Conservation (phyloP, 2,888 invertebrate genomes). For the Crepidodera aurea region DNA sequence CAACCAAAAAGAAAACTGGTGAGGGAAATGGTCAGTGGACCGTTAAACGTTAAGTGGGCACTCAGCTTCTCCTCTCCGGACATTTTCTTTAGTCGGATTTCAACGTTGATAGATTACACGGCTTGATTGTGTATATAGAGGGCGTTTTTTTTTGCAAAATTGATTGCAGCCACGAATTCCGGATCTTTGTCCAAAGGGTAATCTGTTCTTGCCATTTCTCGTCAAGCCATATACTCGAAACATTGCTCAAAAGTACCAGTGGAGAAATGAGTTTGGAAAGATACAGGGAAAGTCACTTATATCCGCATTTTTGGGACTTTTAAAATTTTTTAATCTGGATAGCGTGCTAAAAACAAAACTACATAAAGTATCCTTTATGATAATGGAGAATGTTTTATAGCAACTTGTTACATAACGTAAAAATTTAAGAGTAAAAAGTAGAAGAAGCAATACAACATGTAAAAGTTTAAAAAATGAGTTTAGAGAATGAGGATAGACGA, state of each 20-base stretch:
- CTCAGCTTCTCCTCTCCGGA: conserved; percentile 25
- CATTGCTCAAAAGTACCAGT: conserved; percentile 4
- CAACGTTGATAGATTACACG: conserved; percentile 40
- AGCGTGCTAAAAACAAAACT: no score
- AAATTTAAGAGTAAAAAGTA: no score
- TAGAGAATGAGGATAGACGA: no score
- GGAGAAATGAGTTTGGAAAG: neutral
- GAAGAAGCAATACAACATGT: no score
- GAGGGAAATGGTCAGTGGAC: conserved; percentile 11
- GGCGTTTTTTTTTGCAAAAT: conserved; percentile 34
- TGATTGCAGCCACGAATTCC: conserved; percentile 30
- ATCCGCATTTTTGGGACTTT: no score
- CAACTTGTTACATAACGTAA: no score
- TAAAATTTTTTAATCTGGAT: no score
- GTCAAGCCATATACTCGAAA: conserved; percentile 3
- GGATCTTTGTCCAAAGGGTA: conserved; percentile 36
- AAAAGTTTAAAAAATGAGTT: no score
- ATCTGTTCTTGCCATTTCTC: conserved; percentile 31
- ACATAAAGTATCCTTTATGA: no score
- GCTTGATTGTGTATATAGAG: conserved; percentile 34
- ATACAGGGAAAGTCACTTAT: neutral
- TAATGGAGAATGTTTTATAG: no score
- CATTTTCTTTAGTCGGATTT: conserved; percentile 33
- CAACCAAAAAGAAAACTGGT: neutral
- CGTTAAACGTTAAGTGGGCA: conserved; percentile 37